Conservation (phyloP, 1,140 invertebrate species). For the Cyrtorhinus lividipennis region DNA sequence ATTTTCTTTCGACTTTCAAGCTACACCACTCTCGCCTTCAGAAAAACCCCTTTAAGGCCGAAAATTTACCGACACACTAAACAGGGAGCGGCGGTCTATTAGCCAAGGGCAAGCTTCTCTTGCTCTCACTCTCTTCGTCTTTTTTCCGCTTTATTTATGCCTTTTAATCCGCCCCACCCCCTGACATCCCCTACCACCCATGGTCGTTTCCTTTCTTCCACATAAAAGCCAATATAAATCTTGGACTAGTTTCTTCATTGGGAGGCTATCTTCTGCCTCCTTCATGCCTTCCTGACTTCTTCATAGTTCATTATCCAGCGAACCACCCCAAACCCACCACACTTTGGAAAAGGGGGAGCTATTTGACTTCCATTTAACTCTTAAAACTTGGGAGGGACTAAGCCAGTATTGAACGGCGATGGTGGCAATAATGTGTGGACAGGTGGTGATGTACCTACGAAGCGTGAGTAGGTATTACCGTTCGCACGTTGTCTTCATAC, state of each 20-base stretch:
- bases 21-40: not conserved
- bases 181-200: not conserved
- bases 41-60: not conserved
- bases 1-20: not conserved
- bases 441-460: no score
- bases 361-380: no score
- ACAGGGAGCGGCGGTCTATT: conserved; percentile 14
- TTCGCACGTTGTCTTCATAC: no score
- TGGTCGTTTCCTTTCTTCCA: conserved; percentile 8
- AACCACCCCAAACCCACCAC: no score
- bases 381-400: no score
- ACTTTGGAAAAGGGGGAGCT: no score
- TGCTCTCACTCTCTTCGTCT: not conserved
- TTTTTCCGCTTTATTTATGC: conserved; percentile 15
- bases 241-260: conserved; percentile 12
- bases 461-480: no score
- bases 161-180: conserved; percentile 13
- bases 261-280: not conserved
- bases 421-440: no score
- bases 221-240: conserved; percentile 20
- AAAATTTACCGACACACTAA: conserved; percentile 15
- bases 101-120: conserved; percentile 1
- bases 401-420: no score
- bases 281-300: not conserved
- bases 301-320: conserved; percentile 3